Percentiles rank a stretch among this genome's conserved stretches.
Evolutionary conservation across 2,888 invertebrate species (phyloP).

Genomic region (Athalia rosae): DNA sequence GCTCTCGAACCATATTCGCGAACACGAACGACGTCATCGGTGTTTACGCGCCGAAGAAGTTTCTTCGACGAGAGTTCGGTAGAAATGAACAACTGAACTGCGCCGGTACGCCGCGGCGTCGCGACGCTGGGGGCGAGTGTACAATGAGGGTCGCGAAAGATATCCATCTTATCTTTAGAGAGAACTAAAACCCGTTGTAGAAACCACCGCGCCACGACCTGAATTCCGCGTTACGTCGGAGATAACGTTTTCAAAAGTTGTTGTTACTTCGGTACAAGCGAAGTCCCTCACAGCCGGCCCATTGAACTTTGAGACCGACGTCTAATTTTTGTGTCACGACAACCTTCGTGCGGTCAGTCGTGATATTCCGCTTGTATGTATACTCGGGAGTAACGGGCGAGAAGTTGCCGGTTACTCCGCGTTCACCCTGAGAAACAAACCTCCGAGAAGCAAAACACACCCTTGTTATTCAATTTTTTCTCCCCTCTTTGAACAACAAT

Average conservation of each 20-base stretch:
- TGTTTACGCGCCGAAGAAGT: neutral
- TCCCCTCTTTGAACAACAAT: too few relatives aligned
- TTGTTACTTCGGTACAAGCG: too few relatives aligned
- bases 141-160: constrained; percentile 37
- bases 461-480: too few relatives aligned
- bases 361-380: too few relatives aligned
- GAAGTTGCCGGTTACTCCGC: too few relatives aligned
- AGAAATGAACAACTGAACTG: constrained; percentile 21
- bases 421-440: too few relatives aligned
- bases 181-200: neutral
- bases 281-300: neutral
- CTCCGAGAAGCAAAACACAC: too few relatives aligned
- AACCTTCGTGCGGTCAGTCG: too few relatives aligned
- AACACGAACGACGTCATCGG: neutral
- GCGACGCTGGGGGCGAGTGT: neutral
- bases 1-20: too few relatives aligned
- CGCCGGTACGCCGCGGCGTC: neutral
- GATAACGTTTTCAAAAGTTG: neutral
- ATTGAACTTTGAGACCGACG: too few relatives aligned
- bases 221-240: constrained; percentile 16
- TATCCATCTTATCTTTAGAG: constrained; percentile 32
- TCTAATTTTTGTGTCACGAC: too few relatives aligned
- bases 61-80: neutral
- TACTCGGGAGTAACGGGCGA: too few relatives aligned
- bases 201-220: constrained; percentile 24